Base-by-base conservation (phyloP, 2,888 invertebrate genomes). In the Drosophila parthenogenetica region DNA sequence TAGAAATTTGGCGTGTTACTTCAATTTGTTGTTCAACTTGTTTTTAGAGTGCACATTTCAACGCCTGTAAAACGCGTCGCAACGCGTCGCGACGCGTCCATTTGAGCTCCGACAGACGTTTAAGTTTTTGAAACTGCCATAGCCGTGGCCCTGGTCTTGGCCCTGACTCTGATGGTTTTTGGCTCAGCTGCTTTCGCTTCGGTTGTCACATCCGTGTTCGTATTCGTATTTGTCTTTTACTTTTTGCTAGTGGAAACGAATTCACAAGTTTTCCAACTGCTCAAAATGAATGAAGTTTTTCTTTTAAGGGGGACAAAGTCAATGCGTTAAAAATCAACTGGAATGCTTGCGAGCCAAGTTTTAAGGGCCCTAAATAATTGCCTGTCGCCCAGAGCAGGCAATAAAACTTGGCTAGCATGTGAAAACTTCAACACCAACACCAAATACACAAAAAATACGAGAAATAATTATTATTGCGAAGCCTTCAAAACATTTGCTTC, bases 381-480 rank as follows among this genome's bases (percentile, higher is more conserved):
- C 45, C 45, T 14, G 35, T 4, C 42, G 54, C 64, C 72, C n/a
- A 2, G 25, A 29, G 67, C 66, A 37, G 37, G 46, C 53, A 63
- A 75, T 63, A 64, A 61, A 76, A 61, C 53, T 71, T 67, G 29
- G 7, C 13, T 57, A 40, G 39, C 32, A 54, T 37, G 32, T 59
- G 16, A 55, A 55, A 74, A 51, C 49, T 66, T 63, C 45, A 37
- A 14, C 37, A 19, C 19, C 45, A 37, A 14, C 37, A 19, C 19
- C 29, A 29, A 29, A 29, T 29, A 29, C 29, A 29, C 7, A 29
- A 3, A 35, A 46, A 72, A 57, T 50, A 46, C 37, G 37, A 58
- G 68, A 68, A 69, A 68, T 76, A 72, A 75, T 75, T 71, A 75
- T 68, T 72, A 76, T 54, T 53, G 48, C 13, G 17, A 8, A 32